These are phyloP conservation scores for Thumatha senex DNA, from an alignment of 2,888 invertebrate genomes.

Conservation along the genomic window DNA sequence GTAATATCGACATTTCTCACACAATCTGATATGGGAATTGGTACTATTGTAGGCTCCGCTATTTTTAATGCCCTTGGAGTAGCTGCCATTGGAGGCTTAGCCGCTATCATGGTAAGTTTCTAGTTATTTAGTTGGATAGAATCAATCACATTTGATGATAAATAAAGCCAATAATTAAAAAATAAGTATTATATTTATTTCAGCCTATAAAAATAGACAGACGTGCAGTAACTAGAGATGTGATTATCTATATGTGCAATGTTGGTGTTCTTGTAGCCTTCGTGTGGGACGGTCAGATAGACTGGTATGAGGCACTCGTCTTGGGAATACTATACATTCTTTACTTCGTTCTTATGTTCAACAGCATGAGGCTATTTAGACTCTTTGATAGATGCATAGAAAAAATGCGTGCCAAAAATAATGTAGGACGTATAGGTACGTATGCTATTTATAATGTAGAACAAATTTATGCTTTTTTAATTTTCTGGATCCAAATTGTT, in stretches of 20 bases:
- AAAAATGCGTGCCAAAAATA: conserved; percentile 17
- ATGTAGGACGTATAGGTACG: conserved; percentile 10
- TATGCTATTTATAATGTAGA: neutral
- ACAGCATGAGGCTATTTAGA: conserved; percentile 79
- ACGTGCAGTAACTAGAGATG: conserved; percentile 92
- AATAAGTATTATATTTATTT: conserved; percentile 42
- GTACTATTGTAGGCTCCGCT: conserved; percentile 94
- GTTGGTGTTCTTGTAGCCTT: conserved; percentile 87
- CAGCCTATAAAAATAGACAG: conserved; percentile 90
- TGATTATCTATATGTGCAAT: conserved; percentile 89
- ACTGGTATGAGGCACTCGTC: conserved; percentile 90
- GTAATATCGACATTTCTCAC: conserved; percentile 94
- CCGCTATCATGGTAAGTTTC: conserved; percentile 85
- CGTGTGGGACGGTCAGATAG: conserved; percentile 90
- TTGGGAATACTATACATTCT: conserved; percentile 88
- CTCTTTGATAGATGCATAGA: conserved; percentile 46
- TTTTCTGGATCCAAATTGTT: neutral
- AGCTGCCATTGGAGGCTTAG: conserved; percentile 90
- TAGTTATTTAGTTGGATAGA: too few species aligned
- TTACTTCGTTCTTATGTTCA: conserved; percentile 90
- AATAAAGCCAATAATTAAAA: too few species aligned
- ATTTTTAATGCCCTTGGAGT: conserved; percentile 95
- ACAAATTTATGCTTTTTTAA: neutral
- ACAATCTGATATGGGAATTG: conserved; percentile 92
- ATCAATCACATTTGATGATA: too few species aligned